phyloP scores from a whole-genome alignment of 1,140 invertebrate genomes.

The Bombus huntii region DNA sequence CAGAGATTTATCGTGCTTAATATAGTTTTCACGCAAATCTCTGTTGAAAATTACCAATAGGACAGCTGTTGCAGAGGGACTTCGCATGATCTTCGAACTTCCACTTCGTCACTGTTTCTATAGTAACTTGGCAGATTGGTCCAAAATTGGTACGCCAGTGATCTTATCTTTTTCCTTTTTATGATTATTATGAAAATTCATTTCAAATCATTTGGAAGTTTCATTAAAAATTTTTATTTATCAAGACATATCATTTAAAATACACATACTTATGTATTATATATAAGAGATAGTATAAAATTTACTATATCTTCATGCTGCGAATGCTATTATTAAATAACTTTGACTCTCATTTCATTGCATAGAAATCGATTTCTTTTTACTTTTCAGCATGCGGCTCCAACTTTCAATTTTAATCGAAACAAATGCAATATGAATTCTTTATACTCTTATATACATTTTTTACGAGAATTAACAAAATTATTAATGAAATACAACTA shows the following conservation, averaged over 20 bases:
- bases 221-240: neutral
- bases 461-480: constrained; percentile 51
- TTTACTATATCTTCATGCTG: constrained; percentile 10
- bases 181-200: neutral
- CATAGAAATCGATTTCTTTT: constrained; percentile 6
- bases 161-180: constrained; percentile 4
- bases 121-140: constrained; percentile 46
- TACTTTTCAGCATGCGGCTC: neutral
- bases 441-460: constrained; percentile 28
- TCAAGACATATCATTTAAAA: neutral
- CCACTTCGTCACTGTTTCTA: constrained; percentile 53
- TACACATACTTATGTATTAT: neutral
- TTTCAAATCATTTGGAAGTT: neutral
- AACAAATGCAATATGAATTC: constrained; percentile 21
- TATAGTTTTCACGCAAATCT: constrained; percentile 32
- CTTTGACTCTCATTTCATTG: neutral
- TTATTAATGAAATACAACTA: constrained; percentile 47
- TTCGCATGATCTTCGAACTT: constrained; percentile 44
- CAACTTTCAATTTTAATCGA: neutral
- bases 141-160: constrained; percentile 45
- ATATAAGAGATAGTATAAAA: constrained; percentile 1
- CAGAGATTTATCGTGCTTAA: constrained; percentile 24
- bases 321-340: neutral
- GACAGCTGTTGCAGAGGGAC: constrained; percentile 41
- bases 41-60: constrained; percentile 56